Base-by-base conservation (phyloP, 2,888 invertebrate genomes). In the Dromius quadrimaculatus region DNA sequence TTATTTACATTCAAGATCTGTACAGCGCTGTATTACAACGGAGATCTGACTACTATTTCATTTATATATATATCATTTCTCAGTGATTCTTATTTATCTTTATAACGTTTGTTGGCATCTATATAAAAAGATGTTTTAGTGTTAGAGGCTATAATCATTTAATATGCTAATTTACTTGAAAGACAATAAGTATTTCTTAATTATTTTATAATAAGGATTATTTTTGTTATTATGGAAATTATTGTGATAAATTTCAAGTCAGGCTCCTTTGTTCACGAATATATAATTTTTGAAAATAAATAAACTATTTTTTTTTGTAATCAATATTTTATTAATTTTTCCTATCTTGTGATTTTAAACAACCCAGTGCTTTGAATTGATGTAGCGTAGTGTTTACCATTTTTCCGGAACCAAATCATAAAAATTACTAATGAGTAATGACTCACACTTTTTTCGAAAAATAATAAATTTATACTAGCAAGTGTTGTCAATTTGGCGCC, bases 211-310 rank as follows among this genome's bases (percentile, higher is more conserved):
- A 20, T 62, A 22, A 36, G 23, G 3, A 22, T 20, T 47, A 47
- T 1, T 54, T 54, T 28, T 54, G 54, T 11, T 62, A 41, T 38
- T 62, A 62, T 41, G 23, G 20, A 41, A 20, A 22, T 41, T 62
- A 38, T 62, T 62, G 38, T 34, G 22, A 62, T 62, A 62, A 62
- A 68, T 68, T 68, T 38, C 9, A 54, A 66, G 50, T 65, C 65
- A 65, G 66, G 54, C 66, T 66, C 50, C 50, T 54, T 66, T 54
- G 34, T 38, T 66, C 54, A 22, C 22, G 22, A 54, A 66, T 22
- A 66, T 66, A 66, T 66, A 15, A 54, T 66, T 68, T 68, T 59
- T 28, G 41, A 41, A 59, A 41, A 59, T 59, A 59, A 57, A 59
- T 59, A 59, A 47, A 47, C 34, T 38, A 50, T 50, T 50, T 50